Conservation (phyloP, 2,113 vertebrate species). For the Rana temporaria region DNA sequence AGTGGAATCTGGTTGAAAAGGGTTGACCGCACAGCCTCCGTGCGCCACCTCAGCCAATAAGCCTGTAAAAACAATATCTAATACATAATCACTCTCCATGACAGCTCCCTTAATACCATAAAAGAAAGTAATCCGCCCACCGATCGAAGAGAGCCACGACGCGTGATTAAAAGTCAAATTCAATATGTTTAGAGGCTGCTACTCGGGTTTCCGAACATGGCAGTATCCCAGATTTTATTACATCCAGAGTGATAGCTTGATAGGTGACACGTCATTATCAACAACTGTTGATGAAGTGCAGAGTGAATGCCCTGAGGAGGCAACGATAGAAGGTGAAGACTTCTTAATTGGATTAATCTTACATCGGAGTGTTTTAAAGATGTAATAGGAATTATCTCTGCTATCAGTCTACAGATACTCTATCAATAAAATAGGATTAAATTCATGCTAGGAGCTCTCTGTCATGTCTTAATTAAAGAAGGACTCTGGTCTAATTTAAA, state of each 20-base stretch:
- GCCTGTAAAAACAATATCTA: not conserved
- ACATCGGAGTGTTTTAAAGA: slow-evolving; percentile 54
- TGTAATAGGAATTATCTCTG: slow-evolving; percentile 28
- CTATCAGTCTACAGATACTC: not conserved
- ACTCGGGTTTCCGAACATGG: slow-evolving; percentile 57
- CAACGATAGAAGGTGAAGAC: slow-evolving; percentile 49
- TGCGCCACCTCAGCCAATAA: too few species aligned
- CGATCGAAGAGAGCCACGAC: slow-evolving; percentile 31
- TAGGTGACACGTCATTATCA: slow-evolving; percentile 63
- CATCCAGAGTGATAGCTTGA: slow-evolving; percentile 62
- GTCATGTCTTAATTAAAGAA: slow-evolving; percentile 7
- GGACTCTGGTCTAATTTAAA: too few species aligned
- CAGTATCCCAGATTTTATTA: slow-evolving; percentile 64
- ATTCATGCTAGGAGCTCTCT: not conserved
- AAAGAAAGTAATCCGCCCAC: not conserved
- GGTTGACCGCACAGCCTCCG: too few species aligned
- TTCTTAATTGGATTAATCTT: slow-evolving; percentile 55
- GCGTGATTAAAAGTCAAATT: slow-evolving; percentile 63
- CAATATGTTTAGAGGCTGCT: slow-evolving; percentile 54
- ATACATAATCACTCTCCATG: not conserved
- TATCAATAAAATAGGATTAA: slow-evolving; percentile 19
- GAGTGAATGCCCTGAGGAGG: slow-evolving; percentile 50
- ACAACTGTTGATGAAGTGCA: slow-evolving; percentile 63
- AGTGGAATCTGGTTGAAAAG: too few species aligned
- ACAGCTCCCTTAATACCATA: slow-evolving; percentile 1